These are phyloP conservation scores for Aradophagus sp. DNA, from an alignment of 1,140 invertebrate species.

Conservation along the genomic window DNA sequence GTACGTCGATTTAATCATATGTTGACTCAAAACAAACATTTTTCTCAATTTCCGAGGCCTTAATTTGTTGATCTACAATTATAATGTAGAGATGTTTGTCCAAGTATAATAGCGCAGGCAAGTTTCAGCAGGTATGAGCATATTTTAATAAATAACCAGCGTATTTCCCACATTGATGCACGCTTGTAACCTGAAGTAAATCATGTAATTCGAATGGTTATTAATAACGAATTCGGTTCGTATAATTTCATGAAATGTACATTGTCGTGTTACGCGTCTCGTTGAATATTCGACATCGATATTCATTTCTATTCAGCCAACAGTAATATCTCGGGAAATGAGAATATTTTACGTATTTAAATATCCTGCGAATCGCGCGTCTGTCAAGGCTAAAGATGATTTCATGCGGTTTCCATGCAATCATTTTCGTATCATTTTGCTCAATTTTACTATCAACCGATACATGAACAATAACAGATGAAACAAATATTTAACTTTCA, in stretches of 20 bases:
- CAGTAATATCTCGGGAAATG: slow-evolving; percentile 40
- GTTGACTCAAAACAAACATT: too few relatives aligned
- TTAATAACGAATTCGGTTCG: slow-evolving; percentile 41
- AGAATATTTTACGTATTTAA: slow-evolving; percentile 50
- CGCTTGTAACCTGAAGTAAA: slow-evolving; percentile 30
- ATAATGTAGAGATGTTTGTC: too few relatives aligned
- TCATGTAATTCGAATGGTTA: slow-evolving; percentile 42
- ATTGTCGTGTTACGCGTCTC: slow-evolving; percentile 50
- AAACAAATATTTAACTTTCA: too few relatives aligned
- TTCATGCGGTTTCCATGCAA: slow-evolving; percentile 4
- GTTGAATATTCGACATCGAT: slow-evolving; percentile 56
- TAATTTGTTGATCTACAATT: slow-evolving; percentile 8
- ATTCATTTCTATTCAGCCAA: slow-evolving; percentile 42
- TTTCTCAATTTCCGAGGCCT: too few relatives aligned
- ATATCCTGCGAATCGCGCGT: slow-evolving; percentile 20
- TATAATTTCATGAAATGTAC: slow-evolving; percentile 46
- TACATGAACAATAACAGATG: too few relatives aligned
- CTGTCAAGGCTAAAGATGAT: slow-evolving; percentile 24
- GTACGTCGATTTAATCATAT: too few relatives aligned
- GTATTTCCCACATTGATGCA: slow-evolving; percentile 19
- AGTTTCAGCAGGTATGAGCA: slow-evolving; percentile 1
- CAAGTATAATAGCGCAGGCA: too few relatives aligned
- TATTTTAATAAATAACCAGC: slow-evolving; percentile 39
- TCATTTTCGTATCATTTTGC: slow-evolving; percentile 1
- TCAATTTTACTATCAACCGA: too few relatives aligned